A percentile compares a stretch with the other conserved stretches of the same genome.
Evolutionary conservation across 1,140 invertebrate species (phyloP).

Genomic region (Rhynchophorus ferrugineus): DNA sequence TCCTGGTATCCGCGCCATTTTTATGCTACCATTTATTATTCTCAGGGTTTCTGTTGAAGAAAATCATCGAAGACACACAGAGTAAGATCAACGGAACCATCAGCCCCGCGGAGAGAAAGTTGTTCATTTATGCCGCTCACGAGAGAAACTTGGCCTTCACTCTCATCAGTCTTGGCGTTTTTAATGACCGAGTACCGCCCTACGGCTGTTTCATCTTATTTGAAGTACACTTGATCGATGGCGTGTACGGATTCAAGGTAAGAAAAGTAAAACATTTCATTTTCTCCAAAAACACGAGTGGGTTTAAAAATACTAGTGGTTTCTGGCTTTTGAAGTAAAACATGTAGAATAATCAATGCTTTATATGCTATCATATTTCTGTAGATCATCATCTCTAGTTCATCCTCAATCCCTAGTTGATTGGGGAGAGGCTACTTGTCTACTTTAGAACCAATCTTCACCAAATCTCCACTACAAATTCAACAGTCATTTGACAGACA

Average conservation of each 20-base stretch:
- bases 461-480: too few relatives aligned
- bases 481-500: too few relatives aligned
- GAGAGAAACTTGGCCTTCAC: conserved; percentile 23
- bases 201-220: conserved; percentile 26
- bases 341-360: too few relatives aligned
- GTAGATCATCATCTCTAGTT: too few relatives aligned
- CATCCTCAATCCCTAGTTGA: too few relatives aligned
- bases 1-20: not conserved
- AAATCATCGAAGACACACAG: conserved; percentile 18
- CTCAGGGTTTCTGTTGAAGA: conserved; percentile 11
- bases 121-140: conserved; percentile 27
- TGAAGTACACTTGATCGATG: conserved; percentile 24
- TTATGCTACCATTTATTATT: not conserved
- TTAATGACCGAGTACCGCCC: conserved; percentile 19
- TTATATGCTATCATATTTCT: too few relatives aligned
- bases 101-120: conserved; percentile 12
- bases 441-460: too few relatives aligned
- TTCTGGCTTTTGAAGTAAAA: not conserved
- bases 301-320: not conserved
- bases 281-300: not conserved
- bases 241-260: conserved; percentile 25
- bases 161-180: conserved; percentile 19
- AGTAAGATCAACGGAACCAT: conserved; percentile 13
- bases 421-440: too few relatives aligned
- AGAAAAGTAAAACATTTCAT: not conserved